These are phyloP conservation scores for Synergus gifuensis DNA, from an alignment of 2,888 invertebrate species.

Conservation along the genomic window DNA sequence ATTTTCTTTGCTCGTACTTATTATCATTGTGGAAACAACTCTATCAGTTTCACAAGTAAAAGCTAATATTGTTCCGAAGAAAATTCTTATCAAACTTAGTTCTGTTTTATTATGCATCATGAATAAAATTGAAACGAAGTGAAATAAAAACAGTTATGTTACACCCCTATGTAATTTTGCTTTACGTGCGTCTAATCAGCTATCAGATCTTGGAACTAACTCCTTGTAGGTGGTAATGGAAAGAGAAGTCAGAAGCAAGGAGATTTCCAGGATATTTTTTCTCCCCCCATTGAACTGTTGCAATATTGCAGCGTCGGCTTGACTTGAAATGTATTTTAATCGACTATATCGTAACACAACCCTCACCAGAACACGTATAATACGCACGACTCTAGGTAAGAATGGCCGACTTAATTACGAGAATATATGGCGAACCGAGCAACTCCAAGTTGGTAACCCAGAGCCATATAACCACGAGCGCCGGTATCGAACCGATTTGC, in stretches of 20 bases:
- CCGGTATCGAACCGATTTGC: slow-evolving; percentile 64
- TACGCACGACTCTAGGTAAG: slow-evolving; percentile 60
- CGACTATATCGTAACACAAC: slow-evolving; percentile 59
- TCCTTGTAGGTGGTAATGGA: neutral
- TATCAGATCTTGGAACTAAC: neutral
- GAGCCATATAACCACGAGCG: slow-evolving; percentile 60
- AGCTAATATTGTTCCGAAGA: neutral
- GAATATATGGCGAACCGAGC: slow-evolving; percentile 68
- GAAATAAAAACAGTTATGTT: neutral
- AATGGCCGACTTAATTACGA: slow-evolving; percentile 74
- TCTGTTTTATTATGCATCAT: neutral
- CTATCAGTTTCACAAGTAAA: neutral
- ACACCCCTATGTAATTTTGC: neutral
- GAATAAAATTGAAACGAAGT: neutral
- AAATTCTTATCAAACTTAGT: too few relatives aligned
- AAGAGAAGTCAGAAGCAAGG: neutral
- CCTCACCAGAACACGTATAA: slow-evolving; percentile 50
- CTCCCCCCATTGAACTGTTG: neutral
- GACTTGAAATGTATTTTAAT: slow-evolving; percentile 62
- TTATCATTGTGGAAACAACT: neutral
- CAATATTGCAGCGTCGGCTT: slow-evolving; percentile 6
- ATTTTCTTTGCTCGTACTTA: neutral
- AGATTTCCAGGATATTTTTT: slow-evolving; percentile 15
- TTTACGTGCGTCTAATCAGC: neutral
- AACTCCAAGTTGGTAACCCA: slow-evolving; percentile 56